Conservation (phyloP, 2,888 invertebrate genomes). For the Acleris sparsana region DNA sequence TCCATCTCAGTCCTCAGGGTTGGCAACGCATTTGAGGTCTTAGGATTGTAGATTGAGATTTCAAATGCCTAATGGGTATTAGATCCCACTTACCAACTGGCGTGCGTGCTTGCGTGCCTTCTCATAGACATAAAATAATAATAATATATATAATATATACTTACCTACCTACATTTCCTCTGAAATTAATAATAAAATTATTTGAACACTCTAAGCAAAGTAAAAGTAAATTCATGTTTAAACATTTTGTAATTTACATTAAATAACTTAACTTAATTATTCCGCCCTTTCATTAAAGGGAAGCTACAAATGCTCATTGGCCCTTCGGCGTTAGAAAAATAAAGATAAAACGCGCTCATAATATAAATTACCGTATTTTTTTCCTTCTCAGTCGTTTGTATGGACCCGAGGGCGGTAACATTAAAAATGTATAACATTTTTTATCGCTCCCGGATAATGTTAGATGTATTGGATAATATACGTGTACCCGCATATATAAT, state of each 20-base stretch:
- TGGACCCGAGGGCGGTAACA: neutral
- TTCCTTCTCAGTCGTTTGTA: neutral
- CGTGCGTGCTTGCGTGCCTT: too few species aligned
- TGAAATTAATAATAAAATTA: too few species aligned
- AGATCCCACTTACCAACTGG: too few species aligned
- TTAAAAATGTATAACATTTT: conserved; percentile 22
- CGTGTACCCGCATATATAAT: neutral
- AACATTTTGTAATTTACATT: conserved; percentile 10
- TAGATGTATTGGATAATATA: neutral
- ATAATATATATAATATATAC: too few species aligned
- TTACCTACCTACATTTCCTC: too few species aligned
- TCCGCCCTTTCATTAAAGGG: conserved; percentile 15
- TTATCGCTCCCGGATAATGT: conserved; percentile 9
- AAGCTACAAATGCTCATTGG: conserved; percentile 17
- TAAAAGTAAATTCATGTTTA: too few species aligned
- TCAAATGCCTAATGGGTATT: too few species aligned
- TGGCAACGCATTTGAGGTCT: too few species aligned
- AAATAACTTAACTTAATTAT: conserved; percentile 20
- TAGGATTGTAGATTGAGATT: too few species aligned
- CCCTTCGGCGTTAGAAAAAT: conserved; percentile 16
- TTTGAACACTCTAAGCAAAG: too few species aligned
- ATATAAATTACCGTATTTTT: conserved; percentile 21
- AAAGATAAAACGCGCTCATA: conserved; percentile 25
- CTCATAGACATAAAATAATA: too few species aligned
- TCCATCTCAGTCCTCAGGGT: too few species aligned